Evolutionary conservation across 2,113 vertebrate species (phyloP).

Genomic region (Alectura lathami): DNA sequence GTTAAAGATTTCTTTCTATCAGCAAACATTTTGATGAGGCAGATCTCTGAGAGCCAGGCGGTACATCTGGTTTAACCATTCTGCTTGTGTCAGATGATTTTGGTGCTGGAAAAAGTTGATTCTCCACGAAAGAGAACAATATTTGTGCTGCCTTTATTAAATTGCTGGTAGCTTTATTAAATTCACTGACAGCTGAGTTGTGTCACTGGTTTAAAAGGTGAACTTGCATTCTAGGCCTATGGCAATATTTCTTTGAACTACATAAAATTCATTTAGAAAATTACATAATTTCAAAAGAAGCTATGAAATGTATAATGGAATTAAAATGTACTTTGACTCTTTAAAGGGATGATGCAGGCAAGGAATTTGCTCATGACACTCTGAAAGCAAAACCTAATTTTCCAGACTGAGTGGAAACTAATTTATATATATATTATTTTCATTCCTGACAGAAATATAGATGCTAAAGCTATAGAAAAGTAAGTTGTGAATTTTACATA

Average conservation of each 20-base stretch:
- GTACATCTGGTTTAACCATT: neutral
- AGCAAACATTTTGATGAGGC: neutral
- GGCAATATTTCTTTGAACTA: conserved; percentile 31
- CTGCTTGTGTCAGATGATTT: neutral
- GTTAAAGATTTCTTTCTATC: neutral
- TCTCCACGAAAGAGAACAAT: neutral
- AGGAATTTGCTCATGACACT: neutral
- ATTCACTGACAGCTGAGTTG: neutral
- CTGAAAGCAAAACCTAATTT: conserved; percentile 27
- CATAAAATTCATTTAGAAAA: conserved; percentile 26
- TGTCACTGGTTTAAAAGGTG: neutral
- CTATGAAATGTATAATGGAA: conserved; percentile 1
- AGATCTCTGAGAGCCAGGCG: neutral
- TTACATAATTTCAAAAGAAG: conserved; percentile 12
- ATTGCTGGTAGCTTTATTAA: neutral
- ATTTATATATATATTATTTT: neutral
- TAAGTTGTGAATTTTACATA: neutral
- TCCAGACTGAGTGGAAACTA: neutral
- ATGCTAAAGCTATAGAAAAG: neutral
- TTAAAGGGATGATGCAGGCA: neutral
- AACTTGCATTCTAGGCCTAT: neutral
- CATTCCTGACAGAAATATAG: neutral
- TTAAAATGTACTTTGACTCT: neutral
- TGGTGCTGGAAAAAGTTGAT: neutral
- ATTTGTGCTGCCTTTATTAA: neutral